Evolutionary conservation across 2,797 vertebrate species (phyloP).

Genomic region (Coccyzus lansbergi): DNA sequence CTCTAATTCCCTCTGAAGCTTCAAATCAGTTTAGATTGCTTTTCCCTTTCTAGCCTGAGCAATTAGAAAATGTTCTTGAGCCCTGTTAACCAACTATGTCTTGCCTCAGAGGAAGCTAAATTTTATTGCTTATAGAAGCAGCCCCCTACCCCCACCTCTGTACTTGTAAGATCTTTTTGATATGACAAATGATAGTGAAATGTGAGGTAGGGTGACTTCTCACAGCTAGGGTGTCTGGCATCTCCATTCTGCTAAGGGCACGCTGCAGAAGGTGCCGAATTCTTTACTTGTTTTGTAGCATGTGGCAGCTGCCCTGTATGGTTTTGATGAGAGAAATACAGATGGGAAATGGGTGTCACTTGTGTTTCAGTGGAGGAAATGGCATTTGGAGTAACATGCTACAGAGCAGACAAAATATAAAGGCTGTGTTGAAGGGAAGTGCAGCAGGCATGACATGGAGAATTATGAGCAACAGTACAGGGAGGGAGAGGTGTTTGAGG

Average conservation of each 20-base stretch:
- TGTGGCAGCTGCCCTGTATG: background rate
- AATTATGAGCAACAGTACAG: background rate
- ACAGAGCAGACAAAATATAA: background rate
- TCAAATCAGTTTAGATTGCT: conserved; percentile 61
- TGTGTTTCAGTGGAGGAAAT: background rate
- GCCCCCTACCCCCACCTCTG: background rate
- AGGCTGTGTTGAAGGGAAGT: background rate
- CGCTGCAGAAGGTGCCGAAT: background rate
- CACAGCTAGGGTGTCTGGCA: background rate
- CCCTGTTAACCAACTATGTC: conserved; percentile 16
- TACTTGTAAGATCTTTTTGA: background rate
- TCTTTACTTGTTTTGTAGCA: rapidly evolving
- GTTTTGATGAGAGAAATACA: background rate
- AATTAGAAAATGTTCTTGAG: conserved; percentile 42
- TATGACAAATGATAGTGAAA: background rate
- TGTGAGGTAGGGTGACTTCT: background rate
- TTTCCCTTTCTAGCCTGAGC: conserved; percentile 45
- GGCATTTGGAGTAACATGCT: background rate
- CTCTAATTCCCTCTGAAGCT: conserved; percentile 51
- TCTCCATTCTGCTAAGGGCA: background rate
- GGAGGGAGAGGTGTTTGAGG: background rate
- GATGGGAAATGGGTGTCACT: background rate
- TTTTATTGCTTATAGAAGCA: background rate
- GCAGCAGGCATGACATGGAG: background rate
- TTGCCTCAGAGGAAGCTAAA: background rate